Percentiles rank a stretch among this genome's conserved stretches.
These are phyloP conservation scores for Drosophila sturtevanti DNA, from an alignment of 1,140 invertebrate genomes.

Conservation along the genomic window DNA sequence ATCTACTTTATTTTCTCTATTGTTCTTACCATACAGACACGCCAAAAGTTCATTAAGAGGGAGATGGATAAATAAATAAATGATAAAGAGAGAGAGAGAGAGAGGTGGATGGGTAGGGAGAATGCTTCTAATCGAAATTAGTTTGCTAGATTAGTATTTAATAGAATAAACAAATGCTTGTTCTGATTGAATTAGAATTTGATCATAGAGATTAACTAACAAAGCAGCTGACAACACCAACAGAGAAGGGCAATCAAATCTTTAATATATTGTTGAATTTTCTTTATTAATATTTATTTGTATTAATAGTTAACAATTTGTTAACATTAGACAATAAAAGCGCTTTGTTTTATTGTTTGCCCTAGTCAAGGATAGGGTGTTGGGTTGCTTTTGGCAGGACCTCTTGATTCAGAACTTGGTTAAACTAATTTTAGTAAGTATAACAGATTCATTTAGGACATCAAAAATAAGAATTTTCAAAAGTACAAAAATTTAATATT, in stretches of 20 bases:
- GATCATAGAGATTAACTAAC: not conserved
- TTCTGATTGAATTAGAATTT: slow-evolving; percentile 14
- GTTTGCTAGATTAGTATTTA: slow-evolving; percentile 57
- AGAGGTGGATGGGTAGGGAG: slow-evolving; percentile 17
- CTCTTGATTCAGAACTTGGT: too few relatives aligned
- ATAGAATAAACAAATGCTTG: slow-evolving; percentile 48
- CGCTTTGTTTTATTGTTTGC: too few relatives aligned
- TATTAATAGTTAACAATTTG: not conserved
- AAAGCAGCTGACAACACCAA: not conserved
- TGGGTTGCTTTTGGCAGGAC: too few relatives aligned
- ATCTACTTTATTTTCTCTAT: not conserved
- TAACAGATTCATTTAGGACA: too few relatives aligned
- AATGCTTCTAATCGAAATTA: slow-evolving; percentile 45
- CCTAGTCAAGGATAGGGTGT: too few relatives aligned
- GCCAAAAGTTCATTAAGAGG: slow-evolving; percentile 69
- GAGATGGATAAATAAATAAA: not conserved
- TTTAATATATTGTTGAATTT: not conserved
- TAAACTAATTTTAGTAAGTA: too few relatives aligned
- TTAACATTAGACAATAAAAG: not conserved
- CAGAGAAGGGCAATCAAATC: not conserved
- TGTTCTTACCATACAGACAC: slow-evolving; percentile 33
- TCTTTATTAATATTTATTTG: not conserved
- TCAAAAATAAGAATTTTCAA: too few relatives aligned
- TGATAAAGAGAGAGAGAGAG: not conserved
- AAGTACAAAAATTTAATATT: too few relatives aligned